Evolutionary conservation across 2,113 vertebrate species (phyloP), one percentile per base, ranked within the genome.

Genomic region (Psilopogon haemacephalus): DNA sequence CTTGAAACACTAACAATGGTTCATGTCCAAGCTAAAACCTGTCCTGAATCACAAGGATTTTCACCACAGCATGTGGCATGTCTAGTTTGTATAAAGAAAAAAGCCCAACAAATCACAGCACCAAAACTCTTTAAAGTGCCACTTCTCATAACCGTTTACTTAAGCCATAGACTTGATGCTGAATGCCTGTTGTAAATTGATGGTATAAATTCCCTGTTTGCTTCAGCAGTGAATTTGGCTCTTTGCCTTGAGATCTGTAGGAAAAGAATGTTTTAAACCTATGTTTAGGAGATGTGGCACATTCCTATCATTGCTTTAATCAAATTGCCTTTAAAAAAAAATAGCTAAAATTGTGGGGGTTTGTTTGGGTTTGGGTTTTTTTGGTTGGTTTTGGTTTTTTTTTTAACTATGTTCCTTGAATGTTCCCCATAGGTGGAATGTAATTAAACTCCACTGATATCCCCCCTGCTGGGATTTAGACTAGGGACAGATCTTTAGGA

Each of bases 361-460:
- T 55, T 17, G 54, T 30, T 55, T 44, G 42, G 42, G 42, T 44
- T 44, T 16, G 42, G 16, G 6, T 44, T 44, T 17, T 44, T 44
- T 44, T 44, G 42, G 42, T 44, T 18, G 42, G 92, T 95, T 88
- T 97, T n/a, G n/a, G 89, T 89, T 85, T 93, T 44, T 44, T 44
- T 17, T 44, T 44, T 44, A 64, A 69, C 79, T 79, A n/a, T n/a
- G 4, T 97, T 97, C 77, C 82, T 96, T 69, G 65, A 96, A 92
- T 84, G 55, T 90, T 97, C 97, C 94, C 92, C 90, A 95, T 86
- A 94, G 96, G 80, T 96, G 83, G 94, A 97, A 96, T 96, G 89
- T 97, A 96, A 97, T 96, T 97, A 97, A 97, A 93, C 95, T 96
- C 94, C 85, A 88, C 73, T 92, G 90, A 86, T 73, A 28, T 93